Percentiles rank a stretch among this genome's conserved stretches.
These are phyloP conservation scores for Paramisgurnus dabryanus DNA, from an alignment of 2,113 vertebrate species.

Conservation along the genomic window DNA sequence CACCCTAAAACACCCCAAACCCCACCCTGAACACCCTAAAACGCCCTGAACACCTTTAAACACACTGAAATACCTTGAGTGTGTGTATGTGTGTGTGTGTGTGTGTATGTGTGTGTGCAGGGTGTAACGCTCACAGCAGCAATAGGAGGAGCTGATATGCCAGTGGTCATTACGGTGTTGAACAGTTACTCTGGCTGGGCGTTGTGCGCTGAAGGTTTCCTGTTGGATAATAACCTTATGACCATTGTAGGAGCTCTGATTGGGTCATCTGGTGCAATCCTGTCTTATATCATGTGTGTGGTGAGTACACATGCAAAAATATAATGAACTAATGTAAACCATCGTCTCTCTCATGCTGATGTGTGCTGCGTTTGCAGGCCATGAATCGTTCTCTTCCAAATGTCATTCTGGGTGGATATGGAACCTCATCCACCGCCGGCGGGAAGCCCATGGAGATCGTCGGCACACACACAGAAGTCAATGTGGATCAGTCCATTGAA, in stretches of 20 bases:
- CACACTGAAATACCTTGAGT: neutral
- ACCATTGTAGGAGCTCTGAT: slow-evolving; percentile 81
- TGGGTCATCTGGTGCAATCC: slow-evolving; percentile 80
- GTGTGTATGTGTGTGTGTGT: neutral
- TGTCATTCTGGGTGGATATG: slow-evolving; percentile 78
- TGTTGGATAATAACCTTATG: slow-evolving; percentile 80
- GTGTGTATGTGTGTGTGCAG: slow-evolving; percentile 53
- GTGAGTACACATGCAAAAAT: slow-evolving; percentile 62
- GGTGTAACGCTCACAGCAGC: slow-evolving; percentile 79
- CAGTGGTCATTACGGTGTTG: slow-evolving; percentile 80
- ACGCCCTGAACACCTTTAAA: neutral
- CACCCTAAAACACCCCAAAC: neutral
- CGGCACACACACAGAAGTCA: slow-evolving; percentile 80
- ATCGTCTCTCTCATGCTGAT: neutral
- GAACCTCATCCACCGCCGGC: slow-evolving; percentile 73
- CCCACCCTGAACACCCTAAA: neutral
- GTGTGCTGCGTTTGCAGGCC: slow-evolving; percentile 59
- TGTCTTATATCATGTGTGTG: slow-evolving; percentile 85
- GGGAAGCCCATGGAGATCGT: slow-evolving; percentile 84
- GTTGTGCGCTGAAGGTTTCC: slow-evolving; percentile 78
- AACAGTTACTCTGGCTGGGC: slow-evolving; percentile 84
- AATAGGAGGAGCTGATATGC: slow-evolving; percentile 83
- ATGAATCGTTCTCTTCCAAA: slow-evolving; percentile 81
- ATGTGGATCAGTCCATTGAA: slow-evolving; percentile 78
- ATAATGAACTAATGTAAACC: neutral